Evolutionary conservation across 2,113 vertebrate genomes (phyloP).

Genomic region (Xenopus laevis): DNA sequence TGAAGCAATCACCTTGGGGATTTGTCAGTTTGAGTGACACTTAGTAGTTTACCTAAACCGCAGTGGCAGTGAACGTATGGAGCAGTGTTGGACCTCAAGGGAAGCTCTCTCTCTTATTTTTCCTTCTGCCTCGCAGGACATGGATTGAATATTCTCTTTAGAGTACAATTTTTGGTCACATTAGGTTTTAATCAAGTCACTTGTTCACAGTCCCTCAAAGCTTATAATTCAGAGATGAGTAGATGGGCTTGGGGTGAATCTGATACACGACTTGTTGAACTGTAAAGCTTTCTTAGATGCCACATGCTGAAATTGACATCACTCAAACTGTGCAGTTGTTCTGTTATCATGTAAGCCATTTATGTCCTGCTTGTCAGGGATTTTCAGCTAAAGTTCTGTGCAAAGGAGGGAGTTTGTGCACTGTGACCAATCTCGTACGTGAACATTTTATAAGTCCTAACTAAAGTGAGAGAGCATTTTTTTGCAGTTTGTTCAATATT

Average conservation of each 20-base stretch:
- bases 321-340: slow-evolving; percentile 41
- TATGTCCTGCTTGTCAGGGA: slow-evolving; percentile 36
- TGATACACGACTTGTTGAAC: slow-evolving; percentile 51
- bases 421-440: no score
- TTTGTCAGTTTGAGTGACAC: slow-evolving; percentile 63
- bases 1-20: slow-evolving; percentile 66
- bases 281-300: slow-evolving; percentile 50
- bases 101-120: slow-evolving; percentile 51
- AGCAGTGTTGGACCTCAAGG: slow-evolving; percentile 53
- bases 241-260: slow-evolving; percentile 53
- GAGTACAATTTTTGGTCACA: slow-evolving; percentile 61
- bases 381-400: slow-evolving; percentile 32
- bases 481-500: background rate
- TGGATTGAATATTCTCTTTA: slow-evolving; percentile 57
- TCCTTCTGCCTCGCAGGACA: slow-evolving; percentile 63
- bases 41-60: slow-evolving; percentile 54
- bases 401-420: no score
- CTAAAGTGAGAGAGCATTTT: no score
- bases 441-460: no score
- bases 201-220: slow-evolving; percentile 58
- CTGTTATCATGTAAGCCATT: slow-evolving; percentile 38
- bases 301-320: slow-evolving; percentile 44
- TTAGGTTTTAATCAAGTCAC: slow-evolving; percentile 63
- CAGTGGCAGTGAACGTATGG: slow-evolving; percentile 49
- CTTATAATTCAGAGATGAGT: slow-evolving; percentile 49